Conservation (phyloP, 2,888 invertebrate species). For the Chloroclysta siterata region DNA sequence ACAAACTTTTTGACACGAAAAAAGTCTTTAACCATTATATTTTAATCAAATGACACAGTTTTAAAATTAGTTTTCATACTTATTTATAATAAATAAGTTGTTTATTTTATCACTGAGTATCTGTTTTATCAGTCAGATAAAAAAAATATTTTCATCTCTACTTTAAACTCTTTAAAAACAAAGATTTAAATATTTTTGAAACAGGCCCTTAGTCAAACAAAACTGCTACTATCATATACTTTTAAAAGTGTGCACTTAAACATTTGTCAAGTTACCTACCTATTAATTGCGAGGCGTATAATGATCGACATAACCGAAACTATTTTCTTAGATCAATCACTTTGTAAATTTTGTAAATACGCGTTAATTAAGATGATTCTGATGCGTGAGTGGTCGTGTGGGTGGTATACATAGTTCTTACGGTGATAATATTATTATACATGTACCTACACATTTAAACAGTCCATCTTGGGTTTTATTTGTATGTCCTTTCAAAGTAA, state of each 20-base stretch:
- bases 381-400: constrained; percentile 13
- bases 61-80: too few species aligned
- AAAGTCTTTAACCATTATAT: too few species aligned
- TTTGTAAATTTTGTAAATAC: constrained; percentile 78
- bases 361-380: constrained; percentile 58
- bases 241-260: background rate
- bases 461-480: constrained; percentile 25
- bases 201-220: background rate
- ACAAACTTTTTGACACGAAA: too few species aligned
- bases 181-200: too few species aligned
- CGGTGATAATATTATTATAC: constrained; percentile 23
- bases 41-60: too few species aligned
- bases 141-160: too few species aligned
- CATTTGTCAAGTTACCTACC: background rate
- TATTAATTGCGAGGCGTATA: background rate
- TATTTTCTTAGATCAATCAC: constrained; percentile 34
- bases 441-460: constrained; percentile 19
- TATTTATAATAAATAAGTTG: too few species aligned
- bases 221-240: too few species aligned
- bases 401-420: constrained; percentile 15
- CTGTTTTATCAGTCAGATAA: too few species aligned
- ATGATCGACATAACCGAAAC: constrained; percentile 1
- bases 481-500: constrained; percentile 23
- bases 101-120: too few species aligned
- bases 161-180: too few species aligned